phyloP scores from a whole-genome alignment of 2,113 vertebrate genomes.

The Aphyosemion australe region DNA sequence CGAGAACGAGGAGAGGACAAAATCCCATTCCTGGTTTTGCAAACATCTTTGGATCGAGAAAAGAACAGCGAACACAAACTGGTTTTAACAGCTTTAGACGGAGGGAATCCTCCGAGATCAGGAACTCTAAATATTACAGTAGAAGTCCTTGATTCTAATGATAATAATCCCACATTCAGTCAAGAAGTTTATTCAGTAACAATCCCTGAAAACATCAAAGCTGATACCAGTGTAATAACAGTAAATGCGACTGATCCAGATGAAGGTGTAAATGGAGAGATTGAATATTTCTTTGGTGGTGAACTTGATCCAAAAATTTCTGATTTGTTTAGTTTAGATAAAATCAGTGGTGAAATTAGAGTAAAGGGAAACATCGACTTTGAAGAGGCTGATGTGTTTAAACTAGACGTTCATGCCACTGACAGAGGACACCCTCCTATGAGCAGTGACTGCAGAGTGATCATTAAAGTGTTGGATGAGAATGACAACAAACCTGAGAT shows the following conservation, averaged over 20 bases:
- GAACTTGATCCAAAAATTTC: conserved; percentile 31
- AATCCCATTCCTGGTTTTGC: conserved; percentile 65
- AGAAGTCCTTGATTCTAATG: conserved; percentile 69
- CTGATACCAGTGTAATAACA: conserved; percentile 37
- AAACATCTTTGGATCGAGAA: conserved; percentile 73
- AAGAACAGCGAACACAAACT: conserved; percentile 40
- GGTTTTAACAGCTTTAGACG: conserved; percentile 63
- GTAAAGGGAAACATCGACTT: conserved; percentile 66
- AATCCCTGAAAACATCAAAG: conserved; percentile 57
- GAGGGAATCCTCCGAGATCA: conserved; percentile 64
- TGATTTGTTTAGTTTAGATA: conserved; percentile 62
- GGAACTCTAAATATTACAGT: conserved; percentile 69
- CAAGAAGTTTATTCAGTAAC: conserved; percentile 61
- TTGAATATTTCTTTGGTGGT: conserved; percentile 65
- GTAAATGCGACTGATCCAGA: conserved; percentile 69
- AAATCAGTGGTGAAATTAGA: conserved; percentile 61
- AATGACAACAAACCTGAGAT: conserved; percentile 77
- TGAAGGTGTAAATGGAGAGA: conserved; percentile 59
- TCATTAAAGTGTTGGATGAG: conserved; percentile 64
- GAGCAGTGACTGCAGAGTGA: conserved; percentile 59
- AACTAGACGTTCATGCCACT: conserved; percentile 60
- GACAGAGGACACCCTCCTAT: conserved; percentile 73
- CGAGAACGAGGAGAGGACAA: conserved; percentile 64
- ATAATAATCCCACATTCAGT: conserved; percentile 70
- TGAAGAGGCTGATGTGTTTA: conserved; percentile 57